Conservation (phyloP, 1,140 invertebrate genomes). For the Ceratoteleas bidentatus region DNA sequence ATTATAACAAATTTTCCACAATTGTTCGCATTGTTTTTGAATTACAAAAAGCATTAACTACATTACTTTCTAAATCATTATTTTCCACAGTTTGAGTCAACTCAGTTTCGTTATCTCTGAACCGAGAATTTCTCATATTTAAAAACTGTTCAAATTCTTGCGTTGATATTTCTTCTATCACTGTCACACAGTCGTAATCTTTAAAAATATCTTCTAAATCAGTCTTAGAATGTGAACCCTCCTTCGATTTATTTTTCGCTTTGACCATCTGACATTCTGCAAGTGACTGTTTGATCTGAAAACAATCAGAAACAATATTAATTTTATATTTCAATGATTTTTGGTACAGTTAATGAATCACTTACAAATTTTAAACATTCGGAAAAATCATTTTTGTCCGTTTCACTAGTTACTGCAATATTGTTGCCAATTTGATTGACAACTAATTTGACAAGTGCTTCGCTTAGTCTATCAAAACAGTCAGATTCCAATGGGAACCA, state of each 20-base stretch:
- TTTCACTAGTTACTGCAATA: slow-evolving; percentile 51
- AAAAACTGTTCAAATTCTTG: slow-evolving; percentile 69
- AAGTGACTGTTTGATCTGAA: slow-evolving; percentile 69
- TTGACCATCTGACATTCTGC: slow-evolving; percentile 54
- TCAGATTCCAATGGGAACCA: slow-evolving; percentile 90
- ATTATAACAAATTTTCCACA: slow-evolving; percentile 21
- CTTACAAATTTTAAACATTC: slow-evolving; percentile 74
- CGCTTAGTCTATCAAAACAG: slow-evolving; percentile 74
- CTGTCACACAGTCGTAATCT: slow-evolving; percentile 64
- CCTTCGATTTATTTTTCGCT: background rate
- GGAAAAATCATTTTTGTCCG: slow-evolving; percentile 54
- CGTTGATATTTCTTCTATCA: slow-evolving; percentile 56
- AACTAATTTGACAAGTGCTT: slow-evolving; percentile 79
- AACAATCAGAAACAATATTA: slow-evolving; percentile 19
- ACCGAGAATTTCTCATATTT: slow-evolving; percentile 59
- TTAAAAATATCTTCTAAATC: slow-evolving; percentile 62
- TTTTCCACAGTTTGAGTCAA: slow-evolving; percentile 25
- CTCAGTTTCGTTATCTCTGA: slow-evolving; percentile 32
- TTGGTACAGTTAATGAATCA: slow-evolving; percentile 13
- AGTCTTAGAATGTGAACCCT: slow-evolving; percentile 5
- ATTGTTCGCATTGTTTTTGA: slow-evolving; percentile 68
- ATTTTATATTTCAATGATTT: slow-evolving; percentile 13
- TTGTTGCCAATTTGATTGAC: slow-evolving; percentile 71
- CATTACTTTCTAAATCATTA: slow-evolving; percentile 61
- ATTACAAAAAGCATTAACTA: slow-evolving; percentile 77